Percentiles rank a stretch among this genome's conserved stretches.
These are phyloP conservation scores for Sitophilus oryzae DNA, from an alignment of 1,140 invertebrate genomes.

Conservation along the genomic window DNA sequence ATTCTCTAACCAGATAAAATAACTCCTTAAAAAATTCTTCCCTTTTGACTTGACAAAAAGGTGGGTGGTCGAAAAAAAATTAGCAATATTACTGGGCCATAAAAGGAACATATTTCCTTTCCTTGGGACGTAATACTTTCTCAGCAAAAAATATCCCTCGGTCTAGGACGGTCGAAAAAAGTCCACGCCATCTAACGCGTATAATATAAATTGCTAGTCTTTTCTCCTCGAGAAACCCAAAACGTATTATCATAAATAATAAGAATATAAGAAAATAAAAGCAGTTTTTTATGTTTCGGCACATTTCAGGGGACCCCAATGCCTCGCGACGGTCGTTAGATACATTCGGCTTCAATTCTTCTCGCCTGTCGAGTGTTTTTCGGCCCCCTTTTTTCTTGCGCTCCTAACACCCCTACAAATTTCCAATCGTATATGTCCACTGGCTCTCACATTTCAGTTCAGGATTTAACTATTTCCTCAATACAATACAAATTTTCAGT, in stretches of 20 bases:
- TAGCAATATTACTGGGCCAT: neutral
- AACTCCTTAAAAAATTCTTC: too few species aligned
- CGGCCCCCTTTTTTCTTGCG: neutral
- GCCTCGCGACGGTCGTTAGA: conserved; percentile 28
- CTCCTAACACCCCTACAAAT: conserved; percentile 2
- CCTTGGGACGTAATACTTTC: conserved; percentile 1
- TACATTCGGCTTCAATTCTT: conserved; percentile 32
- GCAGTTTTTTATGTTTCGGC: conserved; percentile 29
- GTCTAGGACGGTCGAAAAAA: neutral
- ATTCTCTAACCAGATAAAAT: too few species aligned
- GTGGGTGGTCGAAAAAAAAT: too few species aligned
- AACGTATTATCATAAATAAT: conserved; percentile 30
- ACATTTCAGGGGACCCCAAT: conserved; percentile 25
- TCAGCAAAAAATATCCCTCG: conserved; percentile 3
- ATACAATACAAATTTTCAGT: too few species aligned
- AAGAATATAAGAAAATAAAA: conserved; percentile 30
- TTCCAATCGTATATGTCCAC: conserved; percentile 22
- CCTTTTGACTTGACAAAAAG: too few species aligned
- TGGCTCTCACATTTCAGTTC: conserved; percentile 3
- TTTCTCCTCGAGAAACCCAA: conserved; percentile 20
- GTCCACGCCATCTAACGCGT: conserved; percentile 6
- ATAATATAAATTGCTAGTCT: conserved; percentile 25
- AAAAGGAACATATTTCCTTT: conserved; percentile 6
- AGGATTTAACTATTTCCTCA: neutral
- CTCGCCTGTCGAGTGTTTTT: conserved; percentile 27